These are phyloP conservation scores for Anisognathus igniventris DNA, from an alignment of 2,797 vertebrate species.

Conservation along the genomic window DNA sequence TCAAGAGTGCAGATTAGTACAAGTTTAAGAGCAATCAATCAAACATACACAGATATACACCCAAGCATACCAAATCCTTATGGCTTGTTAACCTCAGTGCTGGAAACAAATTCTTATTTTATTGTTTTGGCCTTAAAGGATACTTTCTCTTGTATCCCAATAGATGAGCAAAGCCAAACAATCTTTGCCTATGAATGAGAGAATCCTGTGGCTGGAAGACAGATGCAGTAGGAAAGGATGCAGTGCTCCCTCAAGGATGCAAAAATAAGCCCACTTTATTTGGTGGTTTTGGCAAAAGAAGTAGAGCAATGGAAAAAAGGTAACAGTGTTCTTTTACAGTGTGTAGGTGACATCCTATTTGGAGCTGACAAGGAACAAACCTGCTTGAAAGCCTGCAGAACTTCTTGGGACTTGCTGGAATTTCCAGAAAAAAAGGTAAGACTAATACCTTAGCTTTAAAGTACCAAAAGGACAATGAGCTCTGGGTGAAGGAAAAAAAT, in stretches of 20 bases:
- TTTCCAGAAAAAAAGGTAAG: neutral
- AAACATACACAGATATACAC: neutral
- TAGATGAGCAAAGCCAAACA: neutral
- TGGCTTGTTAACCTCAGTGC: neutral
- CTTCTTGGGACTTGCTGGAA: neutral
- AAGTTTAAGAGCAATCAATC: neutral
- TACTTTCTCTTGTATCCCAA: neutral
- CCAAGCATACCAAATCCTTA: neutral
- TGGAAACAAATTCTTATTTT: neutral
- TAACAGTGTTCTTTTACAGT: neutral
- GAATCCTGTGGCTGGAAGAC: neutral
- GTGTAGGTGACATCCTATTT: neutral
- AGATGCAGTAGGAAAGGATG: neutral
- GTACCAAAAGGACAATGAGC: neutral
- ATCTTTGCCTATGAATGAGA: neutral
- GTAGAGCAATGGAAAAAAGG: neutral
- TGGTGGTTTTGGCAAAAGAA: neutral
- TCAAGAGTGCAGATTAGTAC: neutral
- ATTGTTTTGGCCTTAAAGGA: neutral
- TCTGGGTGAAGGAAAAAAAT: neutral
- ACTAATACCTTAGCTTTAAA: neutral
- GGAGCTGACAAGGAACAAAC: neutral
- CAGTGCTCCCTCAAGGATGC: neutral
- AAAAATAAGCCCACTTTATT: neutral
- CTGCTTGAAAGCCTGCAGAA: neutral